phyloP scores from a whole-genome alignment of 2,888 invertebrate species.

The Ceramica pisi region DNA sequence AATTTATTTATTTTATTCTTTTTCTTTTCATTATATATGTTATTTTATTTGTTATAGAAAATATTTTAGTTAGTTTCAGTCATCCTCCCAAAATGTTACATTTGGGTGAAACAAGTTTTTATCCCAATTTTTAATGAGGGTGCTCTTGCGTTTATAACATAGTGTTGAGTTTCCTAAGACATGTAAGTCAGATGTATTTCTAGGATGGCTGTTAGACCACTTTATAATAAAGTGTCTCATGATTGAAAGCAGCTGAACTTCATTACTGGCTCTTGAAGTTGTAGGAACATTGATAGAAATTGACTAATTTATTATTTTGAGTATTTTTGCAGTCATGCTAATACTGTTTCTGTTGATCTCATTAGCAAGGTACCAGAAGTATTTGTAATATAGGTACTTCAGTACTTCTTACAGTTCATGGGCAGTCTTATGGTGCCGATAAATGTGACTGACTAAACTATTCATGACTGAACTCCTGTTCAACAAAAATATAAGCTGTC shows the following conservation, averaged over 20 bases:
- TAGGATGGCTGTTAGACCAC: background rate
- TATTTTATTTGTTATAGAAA: too few relatives aligned
- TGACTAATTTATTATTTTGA: constrained; percentile 11
- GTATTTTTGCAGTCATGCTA: background rate
- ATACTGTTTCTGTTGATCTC: background rate
- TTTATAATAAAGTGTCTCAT: constrained; percentile 1
- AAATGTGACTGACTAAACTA: background rate
- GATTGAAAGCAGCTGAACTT: background rate
- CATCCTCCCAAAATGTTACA: background rate
- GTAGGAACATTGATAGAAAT: background rate
- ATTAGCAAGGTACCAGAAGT: background rate
- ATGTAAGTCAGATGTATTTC: background rate
- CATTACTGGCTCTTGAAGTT: background rate
- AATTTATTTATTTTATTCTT: too few relatives aligned
- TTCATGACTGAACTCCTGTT: constrained; percentile 1
- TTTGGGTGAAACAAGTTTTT: background rate
- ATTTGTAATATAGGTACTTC: background rate
- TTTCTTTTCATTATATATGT: too few relatives aligned
- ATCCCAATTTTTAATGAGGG: background rate
- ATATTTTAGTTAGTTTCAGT: background rate
- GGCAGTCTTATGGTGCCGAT: background rate
- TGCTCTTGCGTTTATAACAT: background rate
- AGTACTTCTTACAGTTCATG: background rate
- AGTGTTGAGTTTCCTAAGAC: background rate
- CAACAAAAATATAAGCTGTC: background rate